Evolutionary conservation across 37 sponge, comb jelly and placozoan genomes (phyloP).

Genomic region (Mnemiopsis leidyi): DNA sequence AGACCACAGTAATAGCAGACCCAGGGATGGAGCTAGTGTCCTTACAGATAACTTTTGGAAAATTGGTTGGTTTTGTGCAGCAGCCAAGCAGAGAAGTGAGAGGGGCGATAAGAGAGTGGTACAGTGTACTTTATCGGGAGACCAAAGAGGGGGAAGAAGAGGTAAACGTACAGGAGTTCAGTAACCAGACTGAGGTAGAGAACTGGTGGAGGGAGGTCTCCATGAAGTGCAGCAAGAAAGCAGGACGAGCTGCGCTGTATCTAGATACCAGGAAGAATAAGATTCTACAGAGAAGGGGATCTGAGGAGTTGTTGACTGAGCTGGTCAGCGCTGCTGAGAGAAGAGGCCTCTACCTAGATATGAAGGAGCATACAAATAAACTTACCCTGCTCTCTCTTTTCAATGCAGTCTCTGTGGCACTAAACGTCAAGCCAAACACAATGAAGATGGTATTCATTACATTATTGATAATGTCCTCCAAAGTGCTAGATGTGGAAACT

Average conservation of each 20-base stretch:
- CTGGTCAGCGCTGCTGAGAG: not conserved
- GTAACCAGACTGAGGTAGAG: not conserved
- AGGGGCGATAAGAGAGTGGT: not conserved
- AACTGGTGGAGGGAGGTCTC: not conserved
- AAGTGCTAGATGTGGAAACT: not conserved
- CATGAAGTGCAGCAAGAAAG: not conserved
- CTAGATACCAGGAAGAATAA: not conserved
- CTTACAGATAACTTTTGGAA: not conserved
- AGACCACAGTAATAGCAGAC: not conserved
- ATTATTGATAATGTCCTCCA: not conserved
- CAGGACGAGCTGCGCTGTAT: not conserved
- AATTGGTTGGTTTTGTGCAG: not conserved
- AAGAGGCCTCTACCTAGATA: not conserved
- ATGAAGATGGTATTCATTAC: not conserved
- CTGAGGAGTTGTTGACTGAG: not conserved
- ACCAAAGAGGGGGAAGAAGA: not conserved
- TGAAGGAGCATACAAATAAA: not conserved
- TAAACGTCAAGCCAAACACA: not conserved
- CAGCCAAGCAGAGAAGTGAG: not conserved
- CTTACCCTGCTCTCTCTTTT: not conserved
- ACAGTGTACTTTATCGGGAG: not conserved
- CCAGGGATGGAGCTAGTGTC: not conserved
- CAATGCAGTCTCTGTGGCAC: not conserved
- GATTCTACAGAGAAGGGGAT: not conserved
- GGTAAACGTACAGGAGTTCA: not conserved